Evolutionary conservation across 2,888 invertebrate species (phyloP), one percentile per base, ranked within the genome.

Genomic region (Drosophila antonietae): DNA sequence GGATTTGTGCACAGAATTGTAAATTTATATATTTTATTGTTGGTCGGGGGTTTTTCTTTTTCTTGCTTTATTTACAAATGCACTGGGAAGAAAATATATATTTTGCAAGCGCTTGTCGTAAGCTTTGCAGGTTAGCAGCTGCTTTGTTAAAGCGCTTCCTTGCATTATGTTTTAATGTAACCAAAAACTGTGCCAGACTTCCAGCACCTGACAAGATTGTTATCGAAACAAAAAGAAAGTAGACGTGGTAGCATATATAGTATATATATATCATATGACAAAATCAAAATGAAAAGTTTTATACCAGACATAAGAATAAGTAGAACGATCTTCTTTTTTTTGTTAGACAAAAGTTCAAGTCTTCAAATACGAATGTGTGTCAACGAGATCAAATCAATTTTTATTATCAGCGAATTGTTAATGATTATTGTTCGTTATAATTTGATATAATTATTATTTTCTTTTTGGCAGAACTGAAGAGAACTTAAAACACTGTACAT

Each of bases 291-390:
- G 20, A 76, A 55, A 68, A 57, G 60, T 23, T 62, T 66, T 55
- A 65, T 52, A 68, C 65, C 51, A 57, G 74, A 78, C 55, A 73
- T 55, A 64, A 72, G 68, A 67, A 68, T 46, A 68, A 67, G 62
- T 61, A 71, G 61, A 68, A 70, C 64, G 68, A 55, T 72, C 66
- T 68, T 71, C 61, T 62, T 47, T 64, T 44, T 18, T 51, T 51
- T 1, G 51, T 51, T 83, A 74, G 73, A 80, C 70, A 80, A 81
- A 78, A 69, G 52, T 77, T 65, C 68, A 73, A 75, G 81, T 81
- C 68, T 83, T 70, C 69, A 74, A 80, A 86, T 86, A 78, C 83
- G 89, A 88, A 90, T 83, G 89, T 83, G 89, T 83, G 89, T 88
- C 85, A 83, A 73, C 83, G 64, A 59, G 59, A 56, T 81, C 89